A percentile compares a stretch with the other conserved stretches of the same genome.
Conservation (phyloP, 2,888 invertebrate genomes). For the Acleris laterana region DNA sequence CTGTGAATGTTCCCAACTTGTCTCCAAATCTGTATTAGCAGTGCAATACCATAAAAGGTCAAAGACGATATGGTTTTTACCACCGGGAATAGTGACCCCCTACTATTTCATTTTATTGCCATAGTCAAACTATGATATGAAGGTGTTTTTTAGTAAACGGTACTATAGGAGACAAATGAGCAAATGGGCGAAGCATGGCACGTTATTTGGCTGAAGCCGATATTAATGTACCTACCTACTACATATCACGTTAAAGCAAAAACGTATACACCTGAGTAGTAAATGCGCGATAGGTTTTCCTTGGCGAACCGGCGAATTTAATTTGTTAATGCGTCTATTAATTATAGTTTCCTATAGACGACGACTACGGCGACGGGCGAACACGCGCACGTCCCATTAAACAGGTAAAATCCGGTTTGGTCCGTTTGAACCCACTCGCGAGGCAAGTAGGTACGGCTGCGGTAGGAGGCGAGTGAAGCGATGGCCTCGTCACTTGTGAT, state of each 20-base stretch:
- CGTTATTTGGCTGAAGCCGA: too few relatives aligned
- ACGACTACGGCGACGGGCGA: constrained; percentile 1
- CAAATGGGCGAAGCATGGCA: too few relatives aligned
- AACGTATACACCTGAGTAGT: constrained; percentile 10
- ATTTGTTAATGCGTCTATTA: constrained; percentile 36
- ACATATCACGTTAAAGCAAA: neutral
- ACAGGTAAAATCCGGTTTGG: constrained; percentile 6
- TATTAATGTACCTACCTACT: too few relatives aligned
- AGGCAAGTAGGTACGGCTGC: constrained; percentile 7
- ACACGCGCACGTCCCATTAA: neutral
- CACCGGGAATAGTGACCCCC: too few relatives aligned
- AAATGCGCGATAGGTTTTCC: neutral
- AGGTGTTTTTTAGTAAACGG: too few relatives aligned
- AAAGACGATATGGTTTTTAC: too few relatives aligned
- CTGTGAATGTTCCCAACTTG: too few relatives aligned
- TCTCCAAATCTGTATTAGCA: too few relatives aligned
- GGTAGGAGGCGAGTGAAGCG: neutral
- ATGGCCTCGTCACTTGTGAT: neutral
- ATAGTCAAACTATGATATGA: too few relatives aligned
- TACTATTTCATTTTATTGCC: too few relatives aligned
- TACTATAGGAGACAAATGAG: too few relatives aligned
- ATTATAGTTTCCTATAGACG: constrained; percentile 34
- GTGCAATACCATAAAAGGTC: too few relatives aligned
- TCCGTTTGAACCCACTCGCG: constrained; percentile 11
- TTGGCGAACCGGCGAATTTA: neutral